Evolutionary conservation across 2,888 invertebrate species (phyloP).

Genomic region (Argynnis bischoffii): DNA sequence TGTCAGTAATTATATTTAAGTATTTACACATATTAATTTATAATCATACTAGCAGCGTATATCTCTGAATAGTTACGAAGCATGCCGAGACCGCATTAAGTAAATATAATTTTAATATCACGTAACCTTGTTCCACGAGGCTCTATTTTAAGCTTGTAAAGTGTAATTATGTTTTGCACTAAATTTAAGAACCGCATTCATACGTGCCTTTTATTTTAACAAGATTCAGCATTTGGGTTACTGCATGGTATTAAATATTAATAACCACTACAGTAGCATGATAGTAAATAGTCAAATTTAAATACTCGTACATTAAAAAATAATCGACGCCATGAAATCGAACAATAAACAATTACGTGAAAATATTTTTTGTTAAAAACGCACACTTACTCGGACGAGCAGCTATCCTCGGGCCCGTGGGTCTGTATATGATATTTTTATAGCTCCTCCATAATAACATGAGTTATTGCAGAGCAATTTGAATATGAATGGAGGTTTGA

Average conservation of each 20-base stretch:
- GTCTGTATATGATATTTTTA: slow-evolving; percentile 78
- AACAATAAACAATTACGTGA: slow-evolving; percentile 14
- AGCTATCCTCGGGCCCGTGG: slow-evolving; percentile 42
- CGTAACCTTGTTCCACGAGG: slow-evolving; percentile 36
- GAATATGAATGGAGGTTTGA: slow-evolving; percentile 72
- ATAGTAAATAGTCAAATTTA: slow-evolving; percentile 3
- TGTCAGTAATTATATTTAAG: background rate
- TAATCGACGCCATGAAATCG: background rate
- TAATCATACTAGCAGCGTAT: slow-evolving; percentile 22
- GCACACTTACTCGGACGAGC: slow-evolving; percentile 15
- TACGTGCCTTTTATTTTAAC: slow-evolving; percentile 36
- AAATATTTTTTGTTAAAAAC: slow-evolving; percentile 12
- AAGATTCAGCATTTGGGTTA: slow-evolving; percentile 24
- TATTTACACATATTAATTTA: slow-evolving; percentile 15
- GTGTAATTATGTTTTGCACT: slow-evolving; percentile 37
- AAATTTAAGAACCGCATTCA: slow-evolving; percentile 36
- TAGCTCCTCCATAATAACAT: slow-evolving; percentile 69
- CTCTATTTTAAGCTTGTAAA: slow-evolving; percentile 36
- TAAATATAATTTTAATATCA: slow-evolving; percentile 39
- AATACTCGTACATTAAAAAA: slow-evolving; percentile 9
- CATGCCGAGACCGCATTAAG: slow-evolving; percentile 32
- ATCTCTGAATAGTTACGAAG: slow-evolving; percentile 33
- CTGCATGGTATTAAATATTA: slow-evolving; percentile 15
- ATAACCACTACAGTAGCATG: background rate
- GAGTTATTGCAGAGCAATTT: slow-evolving; percentile 74